These are phyloP conservation scores for Drosophila ezoana DNA, from an alignment of 2,888 invertebrate species.

Conservation along the genomic window DNA sequence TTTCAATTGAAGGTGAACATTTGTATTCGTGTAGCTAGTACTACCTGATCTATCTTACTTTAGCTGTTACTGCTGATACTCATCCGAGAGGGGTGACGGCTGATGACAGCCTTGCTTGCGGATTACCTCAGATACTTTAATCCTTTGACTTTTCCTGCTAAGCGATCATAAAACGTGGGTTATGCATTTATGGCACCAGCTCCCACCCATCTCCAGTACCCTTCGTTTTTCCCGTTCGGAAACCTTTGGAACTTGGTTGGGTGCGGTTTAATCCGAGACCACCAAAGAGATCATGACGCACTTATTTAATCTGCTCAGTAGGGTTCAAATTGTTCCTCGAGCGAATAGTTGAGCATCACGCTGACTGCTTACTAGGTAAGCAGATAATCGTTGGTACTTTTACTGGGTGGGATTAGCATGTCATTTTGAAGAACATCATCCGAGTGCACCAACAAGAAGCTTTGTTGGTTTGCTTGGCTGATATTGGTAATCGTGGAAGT, in stretches of 20 bases:
- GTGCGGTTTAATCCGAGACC: slow-evolving; percentile 81
- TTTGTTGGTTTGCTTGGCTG: slow-evolving; percentile 56
- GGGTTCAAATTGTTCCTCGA: slow-evolving; percentile 48
- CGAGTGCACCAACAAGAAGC: slow-evolving; percentile 41
- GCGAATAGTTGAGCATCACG: slow-evolving; percentile 15
- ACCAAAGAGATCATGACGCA: slow-evolving; percentile 56
- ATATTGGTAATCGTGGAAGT: slow-evolving; percentile 63
- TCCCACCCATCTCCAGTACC: slow-evolving; percentile 35
- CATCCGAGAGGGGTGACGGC: slow-evolving; percentile 43
- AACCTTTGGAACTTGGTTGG: slow-evolving; percentile 30
- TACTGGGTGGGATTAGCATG: slow-evolving; percentile 42
- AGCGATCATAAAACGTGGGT: slow-evolving; percentile 79
- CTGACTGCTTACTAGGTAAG: slow-evolving; percentile 20
- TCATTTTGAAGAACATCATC: slow-evolving; percentile 50
- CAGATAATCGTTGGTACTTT: slow-evolving; percentile 40
- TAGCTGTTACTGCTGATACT: slow-evolving; percentile 9
- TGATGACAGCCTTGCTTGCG: slow-evolving; percentile 51
- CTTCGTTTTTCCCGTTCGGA: background rate
- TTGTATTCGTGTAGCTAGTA: background rate
- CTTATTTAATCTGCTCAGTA: slow-evolving; percentile 55
- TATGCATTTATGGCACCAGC: slow-evolving; percentile 72
- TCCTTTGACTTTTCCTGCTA: slow-evolving; percentile 83
- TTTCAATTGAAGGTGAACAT: slow-evolving; percentile 54
- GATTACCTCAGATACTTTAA: slow-evolving; percentile 72
- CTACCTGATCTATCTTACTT: slow-evolving; percentile 18